Evolutionary conservation across 2,113 vertebrate species (phyloP), one percentile per base, ranked within the genome.

Genomic region (Clarias macrocephalus): DNA sequence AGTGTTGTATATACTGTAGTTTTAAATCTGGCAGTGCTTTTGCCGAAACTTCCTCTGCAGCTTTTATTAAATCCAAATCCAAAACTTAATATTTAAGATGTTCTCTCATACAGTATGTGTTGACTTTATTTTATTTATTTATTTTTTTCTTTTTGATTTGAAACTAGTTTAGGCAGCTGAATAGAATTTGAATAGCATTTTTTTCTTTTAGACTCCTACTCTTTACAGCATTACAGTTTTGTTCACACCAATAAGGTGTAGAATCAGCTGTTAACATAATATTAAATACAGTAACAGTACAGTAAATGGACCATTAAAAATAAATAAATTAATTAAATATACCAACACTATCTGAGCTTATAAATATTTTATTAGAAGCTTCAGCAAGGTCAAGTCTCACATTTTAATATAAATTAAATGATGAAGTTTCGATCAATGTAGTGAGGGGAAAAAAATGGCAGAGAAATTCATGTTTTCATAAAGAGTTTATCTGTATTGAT

Each of bases 321-420:
- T 62, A 15, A 3, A 48, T 48, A 48, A 48, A 48, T 48, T 8
- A 42, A 42, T 42, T 6, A 42, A 42, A 42, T 42, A 48, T 1
- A 48, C 48, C 48, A 54, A 56, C n/a, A 25, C 6, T 56, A n/a
- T 77, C 12, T 56, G 25, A 77, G 13, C 13, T 77, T 56, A 77
- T 77, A 52, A 56, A 77, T 77, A 28, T 77, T 56, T 77, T 18
- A 77, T 77, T n/a, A 28, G 75, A 25, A n/a, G 48, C 25, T 77
- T 56, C 25, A 15, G 8, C n/a, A 16, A 28, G 75, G 48, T 56
- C 75, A 25, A 56, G 48, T 56, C 48, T 77, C 3, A 2, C 54
- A 56, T n/a, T 23, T 77, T 23, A 77, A 73, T 54, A 25, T 72
- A 56, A 73, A 75, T 72, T 37, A 75, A 73, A 85, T 73, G 30